Percentiles rank a stretch among this genome's conserved stretches.
Evolutionary conservation across 2,888 invertebrate genomes (phyloP).

Genomic region (Parapristionchus giblindavisi): DNA sequence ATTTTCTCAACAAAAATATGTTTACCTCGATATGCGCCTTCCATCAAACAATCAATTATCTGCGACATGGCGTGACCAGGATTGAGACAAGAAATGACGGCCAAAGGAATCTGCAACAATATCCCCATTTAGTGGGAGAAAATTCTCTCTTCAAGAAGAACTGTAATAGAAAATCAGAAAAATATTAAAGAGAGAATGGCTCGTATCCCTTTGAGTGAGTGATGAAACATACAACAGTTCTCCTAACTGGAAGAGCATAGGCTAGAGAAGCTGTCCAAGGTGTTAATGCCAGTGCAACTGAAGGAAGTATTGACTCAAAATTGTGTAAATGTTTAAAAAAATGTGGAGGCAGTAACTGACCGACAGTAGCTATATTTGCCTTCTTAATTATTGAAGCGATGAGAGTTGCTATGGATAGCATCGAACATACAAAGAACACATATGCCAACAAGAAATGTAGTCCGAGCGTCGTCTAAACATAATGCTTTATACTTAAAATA

Average conservation of each 20-base stretch:
- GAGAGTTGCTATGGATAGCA: neutral
- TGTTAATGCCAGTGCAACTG: constrained; percentile 5
- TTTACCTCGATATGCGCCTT: neutral
- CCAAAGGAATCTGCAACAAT: neutral
- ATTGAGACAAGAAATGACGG: neutral
- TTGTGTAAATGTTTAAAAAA: neutral
- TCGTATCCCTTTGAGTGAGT: too few species aligned
- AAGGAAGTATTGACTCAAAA: neutral
- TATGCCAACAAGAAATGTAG: constrained; percentile 21
- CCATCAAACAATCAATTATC: neutral
- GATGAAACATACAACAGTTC: neutral
- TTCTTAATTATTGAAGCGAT: constrained; percentile 11
- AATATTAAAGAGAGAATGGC: too few species aligned
- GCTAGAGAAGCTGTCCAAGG: neutral
- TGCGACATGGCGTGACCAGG: constrained; percentile 20
- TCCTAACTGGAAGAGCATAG: neutral
- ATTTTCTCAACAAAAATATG: too few species aligned
- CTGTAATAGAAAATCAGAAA: too few species aligned
- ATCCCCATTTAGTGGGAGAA: neutral
- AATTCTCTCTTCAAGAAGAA: neutral
- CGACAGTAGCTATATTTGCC: constrained; percentile 6
- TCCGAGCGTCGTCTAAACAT: neutral
- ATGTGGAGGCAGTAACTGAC: neutral
- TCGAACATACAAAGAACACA: neutral
- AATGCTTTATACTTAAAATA: neutral